Percentiles rank a stretch among this genome's conserved stretches.
Conservation (phyloP, 2,797 vertebrate species). For the Gephyroberyx darwinii region DNA sequence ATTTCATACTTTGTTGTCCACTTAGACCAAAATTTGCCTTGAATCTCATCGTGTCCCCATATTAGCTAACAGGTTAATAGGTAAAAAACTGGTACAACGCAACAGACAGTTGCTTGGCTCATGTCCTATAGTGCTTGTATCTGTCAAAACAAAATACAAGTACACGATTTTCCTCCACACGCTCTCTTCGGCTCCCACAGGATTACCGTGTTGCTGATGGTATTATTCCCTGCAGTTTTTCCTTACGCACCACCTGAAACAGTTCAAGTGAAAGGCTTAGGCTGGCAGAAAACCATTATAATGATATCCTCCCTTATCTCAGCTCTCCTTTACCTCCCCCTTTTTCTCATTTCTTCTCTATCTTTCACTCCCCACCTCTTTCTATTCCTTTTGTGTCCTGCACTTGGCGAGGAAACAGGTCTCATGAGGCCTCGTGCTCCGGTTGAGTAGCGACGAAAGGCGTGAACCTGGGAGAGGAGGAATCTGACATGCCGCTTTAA, state of each 20-base stretch:
- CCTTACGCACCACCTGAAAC: conserved; percentile 47
- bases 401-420: conserved; percentile 49
- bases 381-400: conserved; percentile 4
- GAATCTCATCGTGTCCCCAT: too few relatives aligned
- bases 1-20: too few relatives aligned
- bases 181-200: background rate
- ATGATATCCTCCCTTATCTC: conserved; percentile 46
- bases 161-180: background rate
- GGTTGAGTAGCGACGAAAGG: conserved; percentile 30
- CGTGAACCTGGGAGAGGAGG: conserved; percentile 17
- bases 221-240: conserved; percentile 40
- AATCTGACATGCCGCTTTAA: conserved; percentile 35
- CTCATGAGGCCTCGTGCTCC: conserved; percentile 55
- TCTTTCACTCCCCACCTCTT: conserved; percentile 10
- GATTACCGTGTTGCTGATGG: conserved; percentile 9
- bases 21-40: too few relatives aligned
- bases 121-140: background rate
- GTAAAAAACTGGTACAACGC: background rate
- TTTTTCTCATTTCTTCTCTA: background rate
- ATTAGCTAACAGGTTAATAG: background rate
- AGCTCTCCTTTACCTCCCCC: conserved; percentile 20
- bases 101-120: background rate
- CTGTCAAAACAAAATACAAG: background rate
- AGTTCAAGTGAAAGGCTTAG: conserved; percentile 54
- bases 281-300: conserved; percentile 40